Conservation (phyloP, 2,797 vertebrate genomes). For the Girardinus metallicus region DNA sequence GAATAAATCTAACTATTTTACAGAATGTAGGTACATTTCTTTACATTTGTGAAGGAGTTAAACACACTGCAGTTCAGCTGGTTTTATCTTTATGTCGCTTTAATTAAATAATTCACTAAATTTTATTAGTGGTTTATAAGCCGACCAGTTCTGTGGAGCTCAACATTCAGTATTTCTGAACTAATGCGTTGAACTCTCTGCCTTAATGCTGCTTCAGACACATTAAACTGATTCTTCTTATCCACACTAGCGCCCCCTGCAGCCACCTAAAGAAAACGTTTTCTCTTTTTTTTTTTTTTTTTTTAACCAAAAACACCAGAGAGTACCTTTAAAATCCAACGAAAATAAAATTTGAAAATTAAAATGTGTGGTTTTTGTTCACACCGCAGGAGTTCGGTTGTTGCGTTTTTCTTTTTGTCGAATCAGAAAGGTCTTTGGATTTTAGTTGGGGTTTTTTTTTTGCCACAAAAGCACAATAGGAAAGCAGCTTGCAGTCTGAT, state of each 20-base stretch:
- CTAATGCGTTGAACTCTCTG: conserved; percentile 5
- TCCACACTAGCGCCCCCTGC: conserved; percentile 27
- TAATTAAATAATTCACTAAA: conserved; percentile 3
- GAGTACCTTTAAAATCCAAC: conserved; percentile 55
- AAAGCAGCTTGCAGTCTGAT: conserved; percentile 38
- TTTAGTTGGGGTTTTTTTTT: conserved; percentile 46
- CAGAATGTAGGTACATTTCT: conserved; percentile 53
- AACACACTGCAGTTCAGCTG: conserved; percentile 15
- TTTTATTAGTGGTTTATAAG: neutral
- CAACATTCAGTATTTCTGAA: conserved; percentile 41
- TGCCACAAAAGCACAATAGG: conserved; percentile 49
- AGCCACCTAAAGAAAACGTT: neutral
- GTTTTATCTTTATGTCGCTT: conserved; percentile 26
- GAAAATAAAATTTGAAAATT: conserved; percentile 17
- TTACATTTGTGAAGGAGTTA: conserved; percentile 26
- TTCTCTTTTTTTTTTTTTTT: too few relatives aligned
- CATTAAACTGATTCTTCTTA: conserved; percentile 1
- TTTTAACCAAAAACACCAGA: conserved; percentile 41
- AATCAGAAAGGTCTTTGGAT: conserved; percentile 53
- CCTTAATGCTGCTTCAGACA: conserved; percentile 9
- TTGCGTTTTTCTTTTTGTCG: neutral
- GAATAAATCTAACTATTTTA: conserved; percentile 50
- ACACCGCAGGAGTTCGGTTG: conserved; percentile 8
- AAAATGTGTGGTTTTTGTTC: conserved; percentile 2
- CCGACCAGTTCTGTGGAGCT: conserved; percentile 22